Evolutionary conservation across 2,888 invertebrate species (phyloP), one percentile per base, ranked within the genome.

Genomic region (Xestoiulus laeticollis): DNA sequence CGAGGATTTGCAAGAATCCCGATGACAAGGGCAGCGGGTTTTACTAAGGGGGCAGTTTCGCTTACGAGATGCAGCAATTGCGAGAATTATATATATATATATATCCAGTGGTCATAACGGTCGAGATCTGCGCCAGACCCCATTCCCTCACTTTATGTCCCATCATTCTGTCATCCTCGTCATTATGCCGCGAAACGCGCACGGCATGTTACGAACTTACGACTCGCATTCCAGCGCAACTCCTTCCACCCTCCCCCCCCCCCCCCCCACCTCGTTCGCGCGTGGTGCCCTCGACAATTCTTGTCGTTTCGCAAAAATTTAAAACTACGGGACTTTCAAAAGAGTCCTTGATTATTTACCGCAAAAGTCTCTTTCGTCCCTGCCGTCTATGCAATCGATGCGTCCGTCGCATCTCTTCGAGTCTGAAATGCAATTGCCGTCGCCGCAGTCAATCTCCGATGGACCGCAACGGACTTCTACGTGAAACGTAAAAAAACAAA

Each of bases 361-460:
- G 78, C 78, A 78, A 78, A 22, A 78, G 1, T 78, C 30, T 68
- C 26, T 22, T 88, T 91, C 91, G 89, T 91, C 91, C 1, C 90
- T 90, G 38, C 89, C 89, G 89, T 91, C 90, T 3, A 87, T 87
- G 88, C 91, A 91, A 88, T 90, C 90, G 53, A 87, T 82, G 22
- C 88, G 88, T 5, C 90, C 89, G 87, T 90, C 89, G 83, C 90
- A 90, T 30, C 33, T 33, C 22, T 68, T 83, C 14, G 33, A 83
- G n/a, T 68, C 85, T 68, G 94, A 93, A 89, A 95, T 94, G 91
- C 95, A 95, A 89, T 91, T 91, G 5, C 94, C 94, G 91, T 94
- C 94, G 88, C 92, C 92, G 91, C 96, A 96, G 89, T 92, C 93
- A 92, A 94, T 95, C 91, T 95, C 93, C 87, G 92, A 92, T 1